phyloP scores from a whole-genome alignment of 1,140 invertebrate species.

The Lethocerus indicus region DNA sequence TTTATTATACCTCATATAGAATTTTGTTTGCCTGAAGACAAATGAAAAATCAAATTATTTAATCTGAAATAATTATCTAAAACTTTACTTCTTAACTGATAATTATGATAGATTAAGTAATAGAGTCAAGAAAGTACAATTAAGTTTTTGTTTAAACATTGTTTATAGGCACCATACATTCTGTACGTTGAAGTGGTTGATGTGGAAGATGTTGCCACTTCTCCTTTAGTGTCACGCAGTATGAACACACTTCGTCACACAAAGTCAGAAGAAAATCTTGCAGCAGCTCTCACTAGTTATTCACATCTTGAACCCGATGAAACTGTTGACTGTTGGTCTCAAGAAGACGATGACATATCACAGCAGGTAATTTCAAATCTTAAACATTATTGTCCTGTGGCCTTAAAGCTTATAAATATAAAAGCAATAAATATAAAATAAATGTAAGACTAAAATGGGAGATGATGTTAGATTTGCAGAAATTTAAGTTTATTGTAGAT shows the following conservation, averaged over 20 bases:
- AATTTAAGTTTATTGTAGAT: no score
- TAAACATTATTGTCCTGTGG: neutral
- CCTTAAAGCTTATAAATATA: neutral
- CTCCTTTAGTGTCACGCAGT: constrained; percentile 58
- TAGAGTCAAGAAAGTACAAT: no score
- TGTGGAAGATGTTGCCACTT: constrained; percentile 70
- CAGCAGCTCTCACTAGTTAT: constrained; percentile 25
- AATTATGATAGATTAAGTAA: no score
- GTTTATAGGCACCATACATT: constrained; percentile 79
- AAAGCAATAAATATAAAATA: neutral
- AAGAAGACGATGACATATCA: constrained; percentile 87
- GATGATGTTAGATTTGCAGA: no score
- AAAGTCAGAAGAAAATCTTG: constrained; percentile 82
- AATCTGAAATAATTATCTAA: no score
- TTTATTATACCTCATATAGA: no score
- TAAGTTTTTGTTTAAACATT: no score
- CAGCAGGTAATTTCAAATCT: constrained; percentile 39
- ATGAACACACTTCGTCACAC: constrained; percentile 70
- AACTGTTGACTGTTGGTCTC: constrained; percentile 69
- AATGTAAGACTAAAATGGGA: no score
- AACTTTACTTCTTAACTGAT: no score
- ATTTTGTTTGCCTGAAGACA: no score
- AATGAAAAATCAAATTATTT: no score
- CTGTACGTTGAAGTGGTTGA: constrained; percentile 94
- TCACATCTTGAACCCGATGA: constrained; percentile 33